Conservation (phyloP, 2,113 vertebrate species). For the Zapus hudsonius region DNA sequence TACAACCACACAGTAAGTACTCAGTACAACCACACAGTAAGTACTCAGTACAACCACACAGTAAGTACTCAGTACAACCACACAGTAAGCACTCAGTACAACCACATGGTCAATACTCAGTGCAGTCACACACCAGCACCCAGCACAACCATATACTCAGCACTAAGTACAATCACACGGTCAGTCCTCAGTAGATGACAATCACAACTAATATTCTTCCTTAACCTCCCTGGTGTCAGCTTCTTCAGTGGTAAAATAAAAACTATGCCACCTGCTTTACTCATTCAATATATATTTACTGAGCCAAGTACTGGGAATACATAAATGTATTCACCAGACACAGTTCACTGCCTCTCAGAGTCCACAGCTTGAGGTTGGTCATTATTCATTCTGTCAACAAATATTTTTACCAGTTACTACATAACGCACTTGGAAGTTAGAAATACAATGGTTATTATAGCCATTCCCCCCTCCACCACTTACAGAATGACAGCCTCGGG, state of each 20-base stretch:
- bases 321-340: constrained; percentile 15
- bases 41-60: too few relatives aligned
- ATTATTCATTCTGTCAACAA: constrained; percentile 10
- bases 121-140: too few relatives aligned
- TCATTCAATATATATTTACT: constrained; percentile 24
- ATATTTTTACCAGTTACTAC: neutral
- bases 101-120: too few relatives aligned
- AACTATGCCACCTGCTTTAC: constrained; percentile 22
- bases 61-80: too few relatives aligned
- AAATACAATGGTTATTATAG: neutral
- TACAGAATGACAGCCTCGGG: neutral
- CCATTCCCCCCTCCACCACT: neutral
- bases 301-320: neutral
- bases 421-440: neutral
- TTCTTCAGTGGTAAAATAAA: neutral
- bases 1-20: too few relatives aligned
- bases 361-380: neutral
- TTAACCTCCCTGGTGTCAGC: neutral
- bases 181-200: neutral
- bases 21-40: too few relatives aligned
- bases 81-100: too few relatives aligned
- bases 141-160: too few relatives aligned
- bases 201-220: neutral
- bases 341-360: neutral
- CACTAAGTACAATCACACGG: neutral